Conservation (phyloP, 2,888 invertebrate species). For the Xestobium rufovillosum region DNA sequence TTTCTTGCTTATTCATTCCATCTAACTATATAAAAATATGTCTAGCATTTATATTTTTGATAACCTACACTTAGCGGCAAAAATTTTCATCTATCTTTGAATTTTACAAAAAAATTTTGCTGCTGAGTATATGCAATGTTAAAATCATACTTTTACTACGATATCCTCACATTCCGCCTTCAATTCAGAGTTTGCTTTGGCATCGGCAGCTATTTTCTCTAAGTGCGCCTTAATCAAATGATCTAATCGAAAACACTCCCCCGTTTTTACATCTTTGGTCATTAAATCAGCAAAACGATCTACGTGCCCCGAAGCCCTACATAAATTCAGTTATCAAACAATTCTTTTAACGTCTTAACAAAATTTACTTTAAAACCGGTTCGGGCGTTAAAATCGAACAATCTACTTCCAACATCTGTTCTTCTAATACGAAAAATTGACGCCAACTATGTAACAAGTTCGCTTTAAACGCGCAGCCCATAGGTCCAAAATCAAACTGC, state of each 20-base stretch:
- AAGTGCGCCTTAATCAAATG: slow-evolving; percentile 94
- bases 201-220: slow-evolving; percentile 79
- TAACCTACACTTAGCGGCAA: too few species aligned
- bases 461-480: slow-evolving; percentile 97
- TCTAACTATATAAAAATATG: slow-evolving; percentile 55
- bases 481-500: slow-evolving; percentile 97
- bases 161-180: slow-evolving; percentile 72
- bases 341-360: slow-evolving; percentile 9
- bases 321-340: slow-evolving; percentile 5
- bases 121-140: too few species aligned
- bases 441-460: slow-evolving; percentile 93
- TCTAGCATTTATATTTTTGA: too few species aligned
- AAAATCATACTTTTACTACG: slow-evolving; percentile 58
- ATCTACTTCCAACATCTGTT: slow-evolving; percentile 98
- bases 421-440: slow-evolving; percentile 92
- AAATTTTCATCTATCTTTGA: slow-evolving; percentile 2
- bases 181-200: slow-evolving; percentile 64
- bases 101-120: too few species aligned
- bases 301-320: slow-evolving; percentile 93
- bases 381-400: slow-evolving; percentile 97
- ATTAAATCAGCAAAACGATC: slow-evolving; percentile 98
- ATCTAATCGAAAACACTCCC: slow-evolving; percentile 96
- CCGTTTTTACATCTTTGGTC: slow-evolving; percentile 94
- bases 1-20: slow-evolving; percentile 85
- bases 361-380: slow-evolving; percentile 73